phyloP scores from a whole-genome alignment of 2,113 vertebrate species.

The Python bivittatus region DNA sequence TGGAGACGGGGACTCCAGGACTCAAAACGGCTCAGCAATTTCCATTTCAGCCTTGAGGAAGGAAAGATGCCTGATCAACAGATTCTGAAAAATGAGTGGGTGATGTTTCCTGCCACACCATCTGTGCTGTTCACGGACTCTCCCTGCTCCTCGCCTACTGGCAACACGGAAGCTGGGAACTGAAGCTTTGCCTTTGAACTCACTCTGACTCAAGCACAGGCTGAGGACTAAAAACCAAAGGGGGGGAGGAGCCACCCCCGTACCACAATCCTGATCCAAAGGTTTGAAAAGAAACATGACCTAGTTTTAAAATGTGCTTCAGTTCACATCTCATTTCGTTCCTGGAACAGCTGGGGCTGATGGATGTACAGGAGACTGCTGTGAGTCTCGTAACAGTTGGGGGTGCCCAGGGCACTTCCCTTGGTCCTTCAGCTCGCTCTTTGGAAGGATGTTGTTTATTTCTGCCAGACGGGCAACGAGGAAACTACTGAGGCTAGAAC shows the following conservation, averaged over 20 bases:
- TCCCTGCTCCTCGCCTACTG: not conserved
- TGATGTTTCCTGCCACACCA: not conserved
- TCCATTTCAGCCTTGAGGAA: not conserved
- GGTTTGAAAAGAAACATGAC: not conserved
- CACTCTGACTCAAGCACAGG: not conserved
- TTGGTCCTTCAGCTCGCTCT: not conserved
- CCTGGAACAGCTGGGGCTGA: not conserved
- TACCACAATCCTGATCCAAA: not conserved
- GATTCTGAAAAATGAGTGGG: not conserved
- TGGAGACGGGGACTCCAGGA: not conserved
- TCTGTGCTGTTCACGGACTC: not conserved
- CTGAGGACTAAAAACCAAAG: not conserved
- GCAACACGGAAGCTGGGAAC: not conserved
- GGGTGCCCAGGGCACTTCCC: not conserved
- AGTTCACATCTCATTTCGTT: not conserved
- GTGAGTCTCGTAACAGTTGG: too few species aligned
- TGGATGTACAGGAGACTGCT: not conserved
- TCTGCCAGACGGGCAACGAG: too few species aligned
- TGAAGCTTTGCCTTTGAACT: not conserved
- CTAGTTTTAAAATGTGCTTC: not conserved
- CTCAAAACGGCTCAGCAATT: not conserved
- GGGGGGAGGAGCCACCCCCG: not conserved
- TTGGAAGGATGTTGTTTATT: not conserved
- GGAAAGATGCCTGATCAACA: not conserved
- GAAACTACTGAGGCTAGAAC: not conserved